phyloP scores from a whole-genome alignment of 2,888 invertebrate species.

The Lamproptera curius region DNA sequence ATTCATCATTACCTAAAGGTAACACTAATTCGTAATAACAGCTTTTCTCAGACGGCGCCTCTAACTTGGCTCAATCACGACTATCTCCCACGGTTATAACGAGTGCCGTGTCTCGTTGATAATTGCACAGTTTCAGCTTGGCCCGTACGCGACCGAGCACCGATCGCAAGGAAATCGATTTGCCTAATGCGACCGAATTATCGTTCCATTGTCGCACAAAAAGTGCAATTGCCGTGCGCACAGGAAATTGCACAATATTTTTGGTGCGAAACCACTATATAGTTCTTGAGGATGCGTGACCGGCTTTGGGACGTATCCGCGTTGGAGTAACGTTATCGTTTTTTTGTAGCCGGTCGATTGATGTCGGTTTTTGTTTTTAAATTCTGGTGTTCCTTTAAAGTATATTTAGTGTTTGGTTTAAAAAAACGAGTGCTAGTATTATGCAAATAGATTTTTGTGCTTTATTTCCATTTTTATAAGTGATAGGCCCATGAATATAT shows the following conservation, averaged over 20 bases:
- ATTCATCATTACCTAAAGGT: no score
- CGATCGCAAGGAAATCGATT: conserved; percentile 61
- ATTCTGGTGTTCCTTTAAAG: no score
- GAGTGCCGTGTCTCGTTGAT: conserved; percentile 64
- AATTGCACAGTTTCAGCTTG: conserved; percentile 62
- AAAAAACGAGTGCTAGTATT: no score
- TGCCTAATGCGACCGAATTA: conserved; percentile 57
- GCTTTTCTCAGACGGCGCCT: no score
- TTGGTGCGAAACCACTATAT: conserved; percentile 25
- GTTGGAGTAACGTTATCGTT: not conserved
- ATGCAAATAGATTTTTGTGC: no score
- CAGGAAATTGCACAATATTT: conserved; percentile 30
- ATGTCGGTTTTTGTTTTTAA: no score
- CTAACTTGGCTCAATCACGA: conserved; percentile 29
- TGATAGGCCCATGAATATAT: no score
- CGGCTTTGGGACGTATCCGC: not conserved
- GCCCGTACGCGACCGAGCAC: conserved; percentile 44
- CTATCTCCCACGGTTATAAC: conserved; percentile 68
- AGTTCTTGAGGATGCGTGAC: conserved; percentile 11
- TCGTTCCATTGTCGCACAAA: conserved; percentile 34
- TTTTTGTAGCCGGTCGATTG: not conserved
- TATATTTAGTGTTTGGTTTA: no score
- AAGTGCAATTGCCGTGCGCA: conserved; percentile 28
- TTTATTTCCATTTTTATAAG: no score
- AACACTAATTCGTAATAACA: no score